A percentile compares a stretch with the other conserved stretches of the same genome.
These are phyloP conservation scores for Grantiella picta DNA, from an alignment of 2,113 vertebrate genomes.

Conservation along the genomic window DNA sequence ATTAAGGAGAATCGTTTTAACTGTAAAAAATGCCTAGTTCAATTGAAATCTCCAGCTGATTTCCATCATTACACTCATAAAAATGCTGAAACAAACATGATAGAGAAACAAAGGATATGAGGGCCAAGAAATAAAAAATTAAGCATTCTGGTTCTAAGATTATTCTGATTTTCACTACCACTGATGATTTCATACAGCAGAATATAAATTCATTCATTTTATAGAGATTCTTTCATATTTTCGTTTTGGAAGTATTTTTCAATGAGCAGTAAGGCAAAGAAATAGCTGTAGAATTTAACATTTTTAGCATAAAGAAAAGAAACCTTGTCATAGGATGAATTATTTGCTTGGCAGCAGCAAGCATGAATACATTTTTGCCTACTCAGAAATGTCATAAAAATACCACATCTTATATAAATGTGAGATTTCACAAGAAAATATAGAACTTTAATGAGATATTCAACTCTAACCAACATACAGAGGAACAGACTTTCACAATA, in stretches of 20 bases:
- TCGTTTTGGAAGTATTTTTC: not conserved
- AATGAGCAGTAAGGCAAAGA: not conserved
- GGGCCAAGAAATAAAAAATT: not conserved
- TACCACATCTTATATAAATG: accelerated
- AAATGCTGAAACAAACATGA: not conserved
- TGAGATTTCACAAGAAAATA: not conserved
- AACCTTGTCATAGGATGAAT: not conserved
- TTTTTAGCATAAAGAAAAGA: not conserved
- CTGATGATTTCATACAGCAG: not conserved
- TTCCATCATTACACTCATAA: not conserved
- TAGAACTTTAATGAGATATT: not conserved
- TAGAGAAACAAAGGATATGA: not conserved
- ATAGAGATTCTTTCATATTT: not conserved
- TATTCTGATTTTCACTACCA: not conserved
- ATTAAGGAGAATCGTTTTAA: not conserved
- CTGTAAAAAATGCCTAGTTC: not conserved
- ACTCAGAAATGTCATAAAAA: not conserved
- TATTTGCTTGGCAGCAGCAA: not conserved
- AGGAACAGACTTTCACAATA: not conserved
- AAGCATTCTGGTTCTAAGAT: not conserved
- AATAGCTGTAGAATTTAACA: not conserved
- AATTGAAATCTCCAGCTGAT: not conserved
- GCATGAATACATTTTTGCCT: not conserved
- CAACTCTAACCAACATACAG: not conserved
- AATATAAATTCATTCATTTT: not conserved